Conservation (phyloP, 2,888 invertebrate genomes). For the Drosophila picticornis region DNA sequence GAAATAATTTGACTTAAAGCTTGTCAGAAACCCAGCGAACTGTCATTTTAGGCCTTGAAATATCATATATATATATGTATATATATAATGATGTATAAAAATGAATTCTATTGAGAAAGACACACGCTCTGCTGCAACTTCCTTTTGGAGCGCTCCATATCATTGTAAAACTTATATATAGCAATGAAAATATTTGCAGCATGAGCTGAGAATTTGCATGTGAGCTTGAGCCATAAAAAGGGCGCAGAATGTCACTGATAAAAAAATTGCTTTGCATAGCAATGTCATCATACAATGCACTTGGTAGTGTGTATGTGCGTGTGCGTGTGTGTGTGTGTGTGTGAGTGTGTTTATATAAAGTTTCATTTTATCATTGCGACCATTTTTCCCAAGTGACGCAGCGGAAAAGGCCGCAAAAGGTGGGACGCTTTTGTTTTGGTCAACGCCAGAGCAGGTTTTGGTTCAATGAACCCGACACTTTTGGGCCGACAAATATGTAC, state of each 20-base stretch:
- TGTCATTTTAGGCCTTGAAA: not conserved
- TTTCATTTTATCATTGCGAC: constrained; percentile 39
- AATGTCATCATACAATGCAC: constrained; percentile 27
- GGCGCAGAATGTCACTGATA: constrained; percentile 44
- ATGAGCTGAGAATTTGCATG: constrained; percentile 41
- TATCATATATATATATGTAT: not conserved
- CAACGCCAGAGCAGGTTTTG: constrained; percentile 49
- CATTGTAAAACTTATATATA: constrained; percentile 13
- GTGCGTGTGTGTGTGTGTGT: constrained; percentile 6
- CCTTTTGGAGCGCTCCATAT: constrained; percentile 33
- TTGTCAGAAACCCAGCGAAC: not conserved
- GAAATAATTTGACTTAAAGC: not conserved
- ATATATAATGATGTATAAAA: not conserved
- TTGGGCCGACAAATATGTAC: constrained; percentile 23
- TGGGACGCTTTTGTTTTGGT: constrained; percentile 58
- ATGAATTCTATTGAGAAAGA: constrained; percentile 45
- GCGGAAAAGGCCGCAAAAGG: constrained; percentile 49
- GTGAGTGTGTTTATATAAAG: constrained; percentile 27
- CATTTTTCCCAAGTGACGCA: constrained; percentile 67
- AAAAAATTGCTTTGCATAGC: constrained; percentile 38
- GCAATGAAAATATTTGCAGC: not conserved
- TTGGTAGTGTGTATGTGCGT: not conserved
- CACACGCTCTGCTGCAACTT: constrained; percentile 39
- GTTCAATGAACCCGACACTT: constrained; percentile 64
- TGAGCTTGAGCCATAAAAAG: constrained; percentile 50